phyloP scores from a whole-genome alignment of 30 jellyfish, hydroid and myxozoan genomes.

The Hydractinia echinata region DNA sequence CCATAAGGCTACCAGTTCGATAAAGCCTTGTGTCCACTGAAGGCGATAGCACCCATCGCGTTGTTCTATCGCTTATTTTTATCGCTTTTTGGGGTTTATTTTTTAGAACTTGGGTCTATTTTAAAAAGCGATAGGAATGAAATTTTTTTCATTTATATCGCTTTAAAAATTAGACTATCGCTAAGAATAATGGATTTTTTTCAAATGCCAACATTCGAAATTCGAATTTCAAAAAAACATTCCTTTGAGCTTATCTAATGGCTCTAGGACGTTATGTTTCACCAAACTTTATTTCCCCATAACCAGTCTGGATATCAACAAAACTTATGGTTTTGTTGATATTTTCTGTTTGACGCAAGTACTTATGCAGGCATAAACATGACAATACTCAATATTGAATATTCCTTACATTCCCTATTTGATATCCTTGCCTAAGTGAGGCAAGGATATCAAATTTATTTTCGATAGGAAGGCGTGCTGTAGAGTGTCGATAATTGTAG shows the following conservation, averaged over 20 bases:
- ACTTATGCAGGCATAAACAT: background rate
- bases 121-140: too few relatives aligned
- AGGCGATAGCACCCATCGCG: too few relatives aligned
- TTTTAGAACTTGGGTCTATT: too few relatives aligned
- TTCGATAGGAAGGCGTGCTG: background rate
- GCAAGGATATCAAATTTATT: conserved; percentile 22
- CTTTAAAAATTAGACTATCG: too few relatives aligned
- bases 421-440: conserved; percentile 31
- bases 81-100: too few relatives aligned
- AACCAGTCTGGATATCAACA: conserved; percentile 41
- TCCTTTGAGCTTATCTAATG: background rate
- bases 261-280: background rate
- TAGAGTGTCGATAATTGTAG: conserved; percentile 22
- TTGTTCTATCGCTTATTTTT: too few relatives aligned
- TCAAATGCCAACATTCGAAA: too few relatives aligned
- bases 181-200: too few relatives aligned
- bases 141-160: too few relatives aligned
- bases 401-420: conserved; percentile 21
- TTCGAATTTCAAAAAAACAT: too few relatives aligned
- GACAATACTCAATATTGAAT: conserved; percentile 1
- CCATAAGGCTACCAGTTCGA: too few relatives aligned
- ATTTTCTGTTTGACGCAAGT: conserved; percentile 51
- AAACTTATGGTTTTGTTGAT: conserved; percentile 40
- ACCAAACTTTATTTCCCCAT: conserved; percentile 35
- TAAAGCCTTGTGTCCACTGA: too few relatives aligned